Evolutionary conservation across 1,140 invertebrate genomes (phyloP).

Genomic region (Drosophila kepulauana): DNA sequence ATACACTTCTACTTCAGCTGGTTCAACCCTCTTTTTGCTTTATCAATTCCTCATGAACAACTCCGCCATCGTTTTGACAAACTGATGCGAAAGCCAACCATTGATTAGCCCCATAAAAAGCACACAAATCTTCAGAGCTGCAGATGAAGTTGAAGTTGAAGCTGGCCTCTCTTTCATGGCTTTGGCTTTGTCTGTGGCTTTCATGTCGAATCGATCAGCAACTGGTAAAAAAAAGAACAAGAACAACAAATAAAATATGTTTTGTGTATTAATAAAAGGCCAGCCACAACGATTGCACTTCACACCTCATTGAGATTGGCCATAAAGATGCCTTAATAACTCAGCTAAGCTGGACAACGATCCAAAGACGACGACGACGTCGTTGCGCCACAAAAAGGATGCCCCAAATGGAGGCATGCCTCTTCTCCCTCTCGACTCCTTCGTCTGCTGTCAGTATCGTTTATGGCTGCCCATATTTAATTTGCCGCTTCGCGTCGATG

Average conservation of each 20-base stretch:
- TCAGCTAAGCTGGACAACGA: constrained; percentile 63
- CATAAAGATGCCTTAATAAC: constrained; percentile 84
- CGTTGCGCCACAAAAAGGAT: background rate
- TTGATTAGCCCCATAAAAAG: constrained; percentile 48
- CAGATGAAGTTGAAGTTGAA: background rate
- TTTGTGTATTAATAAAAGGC: constrained; percentile 83
- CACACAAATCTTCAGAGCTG: constrained; percentile 6
- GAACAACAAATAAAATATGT: constrained; percentile 72
- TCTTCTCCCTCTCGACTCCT: background rate
- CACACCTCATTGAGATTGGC: constrained; percentile 84
- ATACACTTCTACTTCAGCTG: too few relatives aligned
- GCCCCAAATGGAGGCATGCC: constrained; percentile 3
- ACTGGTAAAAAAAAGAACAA: background rate
- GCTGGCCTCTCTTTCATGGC: background rate
- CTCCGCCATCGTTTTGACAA: background rate
- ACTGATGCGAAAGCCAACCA: constrained; percentile 17
- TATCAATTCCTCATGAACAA: constrained; percentile 1
- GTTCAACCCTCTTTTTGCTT: background rate
- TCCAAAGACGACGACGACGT: too few relatives aligned
- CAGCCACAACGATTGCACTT: constrained; percentile 80
- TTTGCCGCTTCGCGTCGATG: constrained; percentile 66
- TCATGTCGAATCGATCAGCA: constrained; percentile 44
- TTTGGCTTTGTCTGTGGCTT: constrained; percentile 13
- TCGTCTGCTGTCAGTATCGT: constrained; percentile 72
- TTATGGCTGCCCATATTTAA: constrained; percentile 83